Conservation (phyloP, 2,888 invertebrate species). For the Glyphotaelius pellucidus region DNA sequence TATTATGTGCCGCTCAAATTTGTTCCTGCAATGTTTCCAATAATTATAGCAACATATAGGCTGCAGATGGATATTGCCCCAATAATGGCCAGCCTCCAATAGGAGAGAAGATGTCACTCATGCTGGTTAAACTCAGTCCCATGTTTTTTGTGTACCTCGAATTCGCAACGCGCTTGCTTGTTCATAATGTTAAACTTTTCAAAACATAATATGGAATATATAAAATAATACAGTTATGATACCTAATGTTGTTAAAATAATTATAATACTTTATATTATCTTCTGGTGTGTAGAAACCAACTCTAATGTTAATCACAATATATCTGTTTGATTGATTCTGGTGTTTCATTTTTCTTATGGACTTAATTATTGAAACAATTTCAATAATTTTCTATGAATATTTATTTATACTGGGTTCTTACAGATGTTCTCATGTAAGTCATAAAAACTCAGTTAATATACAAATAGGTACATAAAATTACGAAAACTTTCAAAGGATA, state of each 20-base stretch:
- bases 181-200: slow-evolving; percentile 32
- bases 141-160: slow-evolving; percentile 3
- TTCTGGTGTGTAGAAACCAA: slow-evolving; percentile 10
- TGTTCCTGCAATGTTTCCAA: background rate
- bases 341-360: background rate
- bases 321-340: slow-evolving; percentile 15
- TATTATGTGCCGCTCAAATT: background rate
- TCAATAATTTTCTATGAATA: too few relatives aligned
- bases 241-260: slow-evolving; percentile 33
- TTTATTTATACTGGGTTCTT: too few relatives aligned
- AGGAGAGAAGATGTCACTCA: background rate
- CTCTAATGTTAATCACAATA: slow-evolving; percentile 17
- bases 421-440: too few relatives aligned
- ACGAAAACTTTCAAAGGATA: too few relatives aligned
- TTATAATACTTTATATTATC: slow-evolving; percentile 25
- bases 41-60: background rate
- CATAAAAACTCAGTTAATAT: too few relatives aligned
- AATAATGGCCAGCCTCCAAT: background rate
- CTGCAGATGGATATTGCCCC: background rate
- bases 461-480: too few relatives aligned
- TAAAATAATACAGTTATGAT: slow-evolving; percentile 3
- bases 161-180: slow-evolving; percentile 21
- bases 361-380: too few relatives aligned
- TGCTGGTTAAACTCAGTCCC: background rate
- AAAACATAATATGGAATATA: slow-evolving; percentile 4